Conservation (phyloP, 2,797 vertebrate genomes). For the Semotilus atromaculatus region DNA sequence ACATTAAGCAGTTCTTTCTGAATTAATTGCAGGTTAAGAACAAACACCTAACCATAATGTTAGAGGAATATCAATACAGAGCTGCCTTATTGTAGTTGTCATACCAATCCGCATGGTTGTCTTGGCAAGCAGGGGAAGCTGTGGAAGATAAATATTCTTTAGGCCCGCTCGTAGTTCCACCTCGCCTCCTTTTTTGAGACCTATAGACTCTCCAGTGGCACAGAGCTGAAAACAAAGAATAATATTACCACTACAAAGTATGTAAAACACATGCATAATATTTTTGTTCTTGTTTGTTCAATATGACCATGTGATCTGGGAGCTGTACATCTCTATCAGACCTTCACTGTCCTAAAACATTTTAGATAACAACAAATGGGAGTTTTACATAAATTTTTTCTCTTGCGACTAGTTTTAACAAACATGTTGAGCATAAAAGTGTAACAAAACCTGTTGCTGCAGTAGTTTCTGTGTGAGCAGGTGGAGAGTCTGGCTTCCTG, state of each 20-base stretch:
- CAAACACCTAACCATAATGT: background rate
- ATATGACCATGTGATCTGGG: background rate
- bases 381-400: background rate
- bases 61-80: background rate
- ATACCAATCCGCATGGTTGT: conserved; percentile 85
- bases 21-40: background rate
- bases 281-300: background rate
- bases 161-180: conserved; percentile 69
- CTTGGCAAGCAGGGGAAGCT: conserved; percentile 82
- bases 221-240: conserved; percentile 75
- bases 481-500: conserved; percentile 61
- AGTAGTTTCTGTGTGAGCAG: conserved; percentile 73
- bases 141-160: conserved; percentile 88
- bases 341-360: background rate
- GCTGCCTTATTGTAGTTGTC: background rate
- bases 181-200: conserved; percentile 66
- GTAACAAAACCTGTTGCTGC: conserved; percentile 70
- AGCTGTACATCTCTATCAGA: background rate
- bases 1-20: background rate
- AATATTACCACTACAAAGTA: background rate
- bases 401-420: background rate
- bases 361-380: conserved; percentile 2
- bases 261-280: background rate
- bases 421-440: background rate
- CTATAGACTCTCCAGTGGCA: conserved; percentile 79